These are phyloP conservation scores for Aulostomus chinensis DNA, from an alignment of 2,797 vertebrate species.

Conservation along the genomic window DNA sequence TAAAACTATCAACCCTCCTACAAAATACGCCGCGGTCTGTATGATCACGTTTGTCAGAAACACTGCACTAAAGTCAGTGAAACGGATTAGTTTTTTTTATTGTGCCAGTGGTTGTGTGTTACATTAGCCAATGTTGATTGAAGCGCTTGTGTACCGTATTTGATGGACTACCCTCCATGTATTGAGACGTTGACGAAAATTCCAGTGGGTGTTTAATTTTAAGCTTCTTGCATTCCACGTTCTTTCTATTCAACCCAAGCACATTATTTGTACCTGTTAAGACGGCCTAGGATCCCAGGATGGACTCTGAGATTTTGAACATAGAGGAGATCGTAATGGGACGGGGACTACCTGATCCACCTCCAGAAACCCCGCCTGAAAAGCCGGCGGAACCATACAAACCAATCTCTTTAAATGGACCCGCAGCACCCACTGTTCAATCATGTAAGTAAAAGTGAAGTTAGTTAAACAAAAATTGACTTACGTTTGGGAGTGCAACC, in stretches of 20 bases:
- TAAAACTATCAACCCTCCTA: neutral
- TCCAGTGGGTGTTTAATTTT: too few relatives aligned
- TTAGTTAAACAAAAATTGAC: too few relatives aligned
- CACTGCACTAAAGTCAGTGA: too few relatives aligned
- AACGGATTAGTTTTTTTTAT: too few relatives aligned
- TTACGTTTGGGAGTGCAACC: too few relatives aligned
- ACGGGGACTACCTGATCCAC: conserved; percentile 65
- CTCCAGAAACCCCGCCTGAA: conserved; percentile 61
- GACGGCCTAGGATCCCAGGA: conserved; percentile 36
- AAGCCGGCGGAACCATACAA: conserved; percentile 67
- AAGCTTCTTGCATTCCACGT: neutral
- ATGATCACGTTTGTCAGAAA: too few relatives aligned
- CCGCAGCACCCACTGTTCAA: conserved; percentile 64
- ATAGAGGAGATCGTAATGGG: conserved; percentile 84
- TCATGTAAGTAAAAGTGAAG: conserved; percentile 67
- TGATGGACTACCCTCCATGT: too few relatives aligned
- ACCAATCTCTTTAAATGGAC: conserved; percentile 65
- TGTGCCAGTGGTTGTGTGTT: too few relatives aligned
- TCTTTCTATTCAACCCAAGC: neutral
- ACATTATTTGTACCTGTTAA: neutral
- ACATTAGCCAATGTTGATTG: too few relatives aligned
- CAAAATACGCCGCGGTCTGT: neutral
- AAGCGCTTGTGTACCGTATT: too few relatives aligned
- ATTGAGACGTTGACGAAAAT: too few relatives aligned
- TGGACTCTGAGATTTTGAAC: conserved; percentile 83